Conservation (phyloP, 2,797 vertebrate species). For the Okamejei kenojei region DNA sequence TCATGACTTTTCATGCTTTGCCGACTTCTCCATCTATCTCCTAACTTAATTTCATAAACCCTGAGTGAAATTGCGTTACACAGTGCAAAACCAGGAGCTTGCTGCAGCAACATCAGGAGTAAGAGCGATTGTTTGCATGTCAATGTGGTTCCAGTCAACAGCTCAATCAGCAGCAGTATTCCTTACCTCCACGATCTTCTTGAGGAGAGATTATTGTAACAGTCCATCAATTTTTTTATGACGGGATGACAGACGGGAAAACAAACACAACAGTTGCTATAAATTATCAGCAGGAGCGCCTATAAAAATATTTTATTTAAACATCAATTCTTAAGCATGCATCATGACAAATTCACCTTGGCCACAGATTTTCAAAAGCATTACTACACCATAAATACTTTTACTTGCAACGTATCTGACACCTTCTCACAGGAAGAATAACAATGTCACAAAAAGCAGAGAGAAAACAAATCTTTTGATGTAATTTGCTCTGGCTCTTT, state of each 20-base stretch:
- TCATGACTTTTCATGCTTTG: not conserved
- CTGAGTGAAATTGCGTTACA: not conserved
- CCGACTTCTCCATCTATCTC: not conserved
- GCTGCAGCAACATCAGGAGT: too few species aligned
- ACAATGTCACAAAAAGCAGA: not conserved
- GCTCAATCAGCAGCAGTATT: not conserved
- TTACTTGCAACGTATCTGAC: not conserved
- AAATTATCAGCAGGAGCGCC: not conserved
- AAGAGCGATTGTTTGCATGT: not conserved
- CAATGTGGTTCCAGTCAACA: not conserved
- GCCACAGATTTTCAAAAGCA: not conserved
- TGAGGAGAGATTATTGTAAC: conserved; percentile 30
- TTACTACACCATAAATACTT: not conserved
- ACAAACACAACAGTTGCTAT: not conserved
- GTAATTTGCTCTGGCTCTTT: not conserved
- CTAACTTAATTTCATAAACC: not conserved
- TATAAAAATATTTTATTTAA: conserved; percentile 14
- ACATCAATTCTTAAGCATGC: not conserved
- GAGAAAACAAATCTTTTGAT: not conserved
- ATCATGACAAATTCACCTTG: not conserved
- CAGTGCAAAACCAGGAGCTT: not conserved
- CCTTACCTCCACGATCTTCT: not conserved
- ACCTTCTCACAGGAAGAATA: not conserved
- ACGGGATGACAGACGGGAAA: not conserved
- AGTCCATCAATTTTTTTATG: conserved; percentile 17